Base-by-base conservation (phyloP, 2,888 invertebrate genomes). In the Exocentrus adspersus region DNA sequence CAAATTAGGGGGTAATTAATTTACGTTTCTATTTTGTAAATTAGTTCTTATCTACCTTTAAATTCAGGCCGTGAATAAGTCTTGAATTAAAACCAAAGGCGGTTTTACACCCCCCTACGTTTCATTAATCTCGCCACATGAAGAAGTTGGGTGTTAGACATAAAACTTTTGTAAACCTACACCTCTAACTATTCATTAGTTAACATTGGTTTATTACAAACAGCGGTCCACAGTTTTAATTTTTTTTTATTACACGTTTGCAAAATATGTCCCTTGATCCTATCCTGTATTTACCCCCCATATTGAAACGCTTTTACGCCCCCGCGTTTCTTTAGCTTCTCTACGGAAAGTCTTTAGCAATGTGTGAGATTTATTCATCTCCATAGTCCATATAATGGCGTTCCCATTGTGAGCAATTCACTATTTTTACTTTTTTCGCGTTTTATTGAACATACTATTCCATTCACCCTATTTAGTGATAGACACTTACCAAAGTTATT, bases 391-490 rank as follows among this genome's bases (percentile, higher is more conserved):
- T n/a, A 52, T 60, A 59, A 61, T 54, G 45, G 61, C 46, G 28
- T 45, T 37, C 53, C 42, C 51, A 51, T 52, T 52, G 45, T 60
- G 48, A 48, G 41, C 14, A 50, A 19, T 41, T 50, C 45, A 63
- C 63, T 58, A 63, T 63, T 59, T 66, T 66, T 66, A 62, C 66
- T 60, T 64, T 46, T 60, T 50, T 61, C 20, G 6, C 50, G 57
- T 62, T 69, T 64, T 69, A 64, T 69, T 60, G 60, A 56, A 62
- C 42, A 48, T 60, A 69, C 69, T 63, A 64, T 64, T 42, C 19
- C 20, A 10, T 14, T 53, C 30, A 30, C 24, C 10, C 19, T 41
- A 24, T 19, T 20, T 14, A 53, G 57, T 60, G 51, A n/a, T 12
- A n/a, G n/a, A 37, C 14, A 37, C 37, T 37, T 37, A 2, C 37